A percentile compares a stretch with the other conserved stretches of the same genome.
These are phyloP conservation scores for Cryptomyrus ogoouensis DNA, from an alignment of 2,113 vertebrate genomes.

Conservation along the genomic window DNA sequence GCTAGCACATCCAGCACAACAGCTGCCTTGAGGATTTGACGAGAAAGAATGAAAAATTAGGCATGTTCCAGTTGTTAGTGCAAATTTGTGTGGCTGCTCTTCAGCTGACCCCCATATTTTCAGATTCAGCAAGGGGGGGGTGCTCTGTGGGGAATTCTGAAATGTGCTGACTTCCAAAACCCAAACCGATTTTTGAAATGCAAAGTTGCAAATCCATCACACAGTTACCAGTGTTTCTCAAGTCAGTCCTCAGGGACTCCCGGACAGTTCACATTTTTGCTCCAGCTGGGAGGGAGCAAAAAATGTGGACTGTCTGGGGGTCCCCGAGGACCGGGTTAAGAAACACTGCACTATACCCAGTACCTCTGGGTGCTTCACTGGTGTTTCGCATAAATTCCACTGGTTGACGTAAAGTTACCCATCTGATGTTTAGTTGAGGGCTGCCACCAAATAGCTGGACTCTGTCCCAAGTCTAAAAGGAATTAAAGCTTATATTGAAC, in stretches of 20 bases:
- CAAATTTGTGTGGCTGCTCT: neutral
- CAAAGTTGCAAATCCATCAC: neutral
- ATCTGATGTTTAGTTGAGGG: neutral
- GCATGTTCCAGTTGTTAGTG: neutral
- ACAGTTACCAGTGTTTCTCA: neutral
- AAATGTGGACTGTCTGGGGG: neutral
- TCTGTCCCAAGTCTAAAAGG: neutral
- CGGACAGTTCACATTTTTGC: neutral
- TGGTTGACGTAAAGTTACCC: neutral
- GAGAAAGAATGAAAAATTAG: constrained; percentile 10
- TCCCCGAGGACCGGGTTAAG: neutral
- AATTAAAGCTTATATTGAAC: neutral
- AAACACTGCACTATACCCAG: neutral
- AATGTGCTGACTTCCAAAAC: neutral
- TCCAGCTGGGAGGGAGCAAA: neutral
- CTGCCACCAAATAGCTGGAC: neutral
- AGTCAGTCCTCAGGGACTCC: neutral
- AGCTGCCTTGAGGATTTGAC: neutral
- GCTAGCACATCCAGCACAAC: neutral
- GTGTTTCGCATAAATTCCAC: neutral
- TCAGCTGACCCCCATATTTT: neutral
- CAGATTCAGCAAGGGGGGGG: neutral
- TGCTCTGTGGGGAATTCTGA: neutral
- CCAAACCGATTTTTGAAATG: neutral
- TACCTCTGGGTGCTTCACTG: neutral